A percentile compares a stretch with the other conserved stretches of the same genome.
Conservation (phyloP, 2,797 vertebrate genomes). For the Onychomys torridus region DNA sequence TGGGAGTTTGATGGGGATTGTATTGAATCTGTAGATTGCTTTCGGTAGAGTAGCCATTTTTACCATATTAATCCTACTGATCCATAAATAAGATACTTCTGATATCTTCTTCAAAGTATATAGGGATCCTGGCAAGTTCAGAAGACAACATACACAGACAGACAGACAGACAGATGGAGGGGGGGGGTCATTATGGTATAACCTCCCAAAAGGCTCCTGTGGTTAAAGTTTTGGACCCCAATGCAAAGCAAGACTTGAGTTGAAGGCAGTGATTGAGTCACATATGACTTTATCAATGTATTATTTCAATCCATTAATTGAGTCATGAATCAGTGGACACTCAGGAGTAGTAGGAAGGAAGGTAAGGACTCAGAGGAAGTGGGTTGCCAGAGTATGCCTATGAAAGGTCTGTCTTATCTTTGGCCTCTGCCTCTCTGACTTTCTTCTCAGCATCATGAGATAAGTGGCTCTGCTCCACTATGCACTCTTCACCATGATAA, state of each 20-base stretch:
- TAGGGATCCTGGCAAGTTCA: background rate
- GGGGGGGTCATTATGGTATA: background rate
- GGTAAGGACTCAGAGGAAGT: background rate
- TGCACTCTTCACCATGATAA: background rate
- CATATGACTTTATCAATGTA: background rate
- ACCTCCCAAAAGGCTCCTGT: background rate
- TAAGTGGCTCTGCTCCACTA: too few relatives aligned
- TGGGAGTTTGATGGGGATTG: too few relatives aligned
- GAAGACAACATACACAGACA: background rate
- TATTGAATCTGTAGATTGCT: too few relatives aligned
- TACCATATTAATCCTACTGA: too few relatives aligned
- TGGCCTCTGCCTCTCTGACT: background rate
- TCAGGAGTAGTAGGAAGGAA: background rate
- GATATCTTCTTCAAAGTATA: too few relatives aligned
- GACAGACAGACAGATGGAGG: background rate
- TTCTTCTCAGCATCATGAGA: background rate
- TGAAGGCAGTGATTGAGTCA: background rate
- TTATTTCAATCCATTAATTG: too few relatives aligned
- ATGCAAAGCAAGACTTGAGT: background rate
- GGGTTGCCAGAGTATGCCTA: background rate
- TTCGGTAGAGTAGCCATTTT: too few relatives aligned
- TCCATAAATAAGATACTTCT: too few relatives aligned
- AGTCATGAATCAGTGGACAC: background rate
- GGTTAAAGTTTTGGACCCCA: background rate
- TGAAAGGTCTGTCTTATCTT: background rate